Evolutionary conservation across 2,113 vertebrate species (phyloP).

Genomic region (Pollimyrus isidori): DNA sequence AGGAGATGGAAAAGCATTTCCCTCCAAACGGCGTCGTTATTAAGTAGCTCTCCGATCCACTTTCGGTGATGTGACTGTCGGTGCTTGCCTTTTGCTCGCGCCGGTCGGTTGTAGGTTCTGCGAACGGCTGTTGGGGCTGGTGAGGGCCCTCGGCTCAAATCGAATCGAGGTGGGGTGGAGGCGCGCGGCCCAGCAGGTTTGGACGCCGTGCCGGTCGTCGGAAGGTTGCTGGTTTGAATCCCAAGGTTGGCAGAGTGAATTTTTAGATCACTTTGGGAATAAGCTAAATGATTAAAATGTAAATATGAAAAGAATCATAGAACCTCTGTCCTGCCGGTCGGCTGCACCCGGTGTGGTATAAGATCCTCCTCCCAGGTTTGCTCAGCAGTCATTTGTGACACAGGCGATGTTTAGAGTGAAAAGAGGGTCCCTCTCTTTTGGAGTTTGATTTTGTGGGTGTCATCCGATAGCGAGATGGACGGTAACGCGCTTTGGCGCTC

Average conservation of each 20-base stretch:
- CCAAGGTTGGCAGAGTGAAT: not conserved
- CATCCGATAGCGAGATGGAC: not conserved
- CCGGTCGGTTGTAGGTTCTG: not conserved
- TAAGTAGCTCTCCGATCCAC: not conserved
- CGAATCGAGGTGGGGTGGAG: not conserved
- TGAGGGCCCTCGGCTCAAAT: not conserved
- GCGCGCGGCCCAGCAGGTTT: not conserved
- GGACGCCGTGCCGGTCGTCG: not conserved
- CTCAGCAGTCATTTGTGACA: not conserved
- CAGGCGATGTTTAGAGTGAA: not conserved
- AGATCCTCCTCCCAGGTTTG: not conserved
- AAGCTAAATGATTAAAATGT: not conserved
- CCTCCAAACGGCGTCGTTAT: not conserved
- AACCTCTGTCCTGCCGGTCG: not conserved
- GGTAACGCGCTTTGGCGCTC: not conserved
- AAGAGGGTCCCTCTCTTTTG: not conserved
- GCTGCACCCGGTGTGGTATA: not conserved
- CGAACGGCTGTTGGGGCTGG: not conserved
- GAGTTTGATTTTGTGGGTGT: not conserved
- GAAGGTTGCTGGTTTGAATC: not conserved
- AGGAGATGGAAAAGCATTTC: not conserved
- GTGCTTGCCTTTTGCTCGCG: not conserved
- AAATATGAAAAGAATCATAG: not conserved
- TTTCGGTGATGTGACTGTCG: not conserved
- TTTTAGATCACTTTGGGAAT: not conserved